A percentile compares a stretch with the other conserved stretches of the same genome.
These are phyloP conservation scores for Sarcophaga carnaria DNA, from an alignment of 2,888 invertebrate genomes.

Conservation along the genomic window DNA sequence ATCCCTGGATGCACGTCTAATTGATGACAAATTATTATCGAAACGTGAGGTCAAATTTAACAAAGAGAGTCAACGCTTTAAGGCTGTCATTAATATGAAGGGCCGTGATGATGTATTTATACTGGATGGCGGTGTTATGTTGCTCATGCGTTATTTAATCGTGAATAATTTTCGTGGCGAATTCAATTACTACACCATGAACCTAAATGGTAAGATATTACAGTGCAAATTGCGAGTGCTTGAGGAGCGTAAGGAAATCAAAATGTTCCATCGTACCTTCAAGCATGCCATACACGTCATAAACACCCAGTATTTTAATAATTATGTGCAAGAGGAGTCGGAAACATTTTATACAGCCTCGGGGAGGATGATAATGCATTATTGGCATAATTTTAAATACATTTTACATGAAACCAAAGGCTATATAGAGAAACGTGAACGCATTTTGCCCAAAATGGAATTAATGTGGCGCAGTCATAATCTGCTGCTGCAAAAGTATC, in stretches of 20 bases:
- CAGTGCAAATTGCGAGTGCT: constrained; percentile 74
- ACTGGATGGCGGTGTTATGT: constrained; percentile 77
- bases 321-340: constrained; percentile 75
- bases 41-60: constrained; percentile 76
- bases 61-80: constrained; percentile 75
- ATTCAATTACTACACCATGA: constrained; percentile 77
- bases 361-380: constrained; percentile 77
- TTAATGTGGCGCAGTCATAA: constrained; percentile 76
- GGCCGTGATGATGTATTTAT: constrained; percentile 76
- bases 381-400: constrained; percentile 77
- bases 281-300: constrained; percentile 72
- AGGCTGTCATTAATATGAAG: constrained; percentile 76
- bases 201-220: constrained; percentile 75
- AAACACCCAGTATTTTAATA: constrained; percentile 77
- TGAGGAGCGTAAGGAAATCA: constrained; percentile 74
- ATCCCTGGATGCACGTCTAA: constrained; percentile 74
- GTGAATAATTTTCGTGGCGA: constrained; percentile 75
- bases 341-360: constrained; percentile 75
- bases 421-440: constrained; percentile 67
- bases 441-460: constrained; percentile 74
- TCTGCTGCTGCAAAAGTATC: constrained; percentile 71
- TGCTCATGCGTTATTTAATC: constrained; percentile 77
- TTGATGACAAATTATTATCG: constrained; percentile 73
- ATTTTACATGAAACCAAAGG: constrained; percentile 75
- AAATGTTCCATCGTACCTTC: constrained; percentile 77